Evolutionary conservation across 1,140 invertebrate genomes (phyloP), one percentile per base, ranked within the genome.

Genomic region (Temnothorax nylanderi): DNA sequence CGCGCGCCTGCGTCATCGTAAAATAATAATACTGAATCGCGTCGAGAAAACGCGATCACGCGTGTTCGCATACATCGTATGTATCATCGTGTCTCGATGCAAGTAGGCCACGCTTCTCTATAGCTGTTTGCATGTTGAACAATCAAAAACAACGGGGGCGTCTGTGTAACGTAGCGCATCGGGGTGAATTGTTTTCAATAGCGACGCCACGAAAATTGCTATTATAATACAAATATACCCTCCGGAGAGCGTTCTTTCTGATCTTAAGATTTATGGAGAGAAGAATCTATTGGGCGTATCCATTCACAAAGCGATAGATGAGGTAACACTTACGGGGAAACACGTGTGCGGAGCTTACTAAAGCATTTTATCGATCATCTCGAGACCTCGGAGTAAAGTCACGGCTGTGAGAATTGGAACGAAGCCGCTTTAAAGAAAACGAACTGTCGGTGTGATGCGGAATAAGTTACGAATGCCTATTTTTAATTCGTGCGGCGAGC

Each of bases 101-200:
- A 92, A 93, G 87, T 92, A 64, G 91, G 90, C 60, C 92, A 78
- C 51, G 74, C 76, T 84, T 49, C 26, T 51, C 54, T 26, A 13
- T 34, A 47, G 49, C 16, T 74, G 88, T 89, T 90, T 89, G 87
- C 78, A 82, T 76, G 67, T 90, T 88, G 88, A 91, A 92, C 91
- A 92, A 91, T 92, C 87, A 84, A 88, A 92, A 92, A 89, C 89
- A 81, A 76, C 44, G 41, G 32, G 32, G 16, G 60, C n/a, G 72
- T 84, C 21, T 41, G 49, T 71, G 18, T 65, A 58, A 69, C 44
- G 34, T 37, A 18, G 1, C 16, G 8, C 21, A 69, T 67, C 65
- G 41, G 32, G 4, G 37, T 26, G 4, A 47, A 84, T 60, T 44
- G 80, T 75, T 60, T 32, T 56, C 10, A 58, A 34, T 54, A 65